Conservation (phyloP, 1,140 invertebrate species). For the Triops cancriformis region DNA sequence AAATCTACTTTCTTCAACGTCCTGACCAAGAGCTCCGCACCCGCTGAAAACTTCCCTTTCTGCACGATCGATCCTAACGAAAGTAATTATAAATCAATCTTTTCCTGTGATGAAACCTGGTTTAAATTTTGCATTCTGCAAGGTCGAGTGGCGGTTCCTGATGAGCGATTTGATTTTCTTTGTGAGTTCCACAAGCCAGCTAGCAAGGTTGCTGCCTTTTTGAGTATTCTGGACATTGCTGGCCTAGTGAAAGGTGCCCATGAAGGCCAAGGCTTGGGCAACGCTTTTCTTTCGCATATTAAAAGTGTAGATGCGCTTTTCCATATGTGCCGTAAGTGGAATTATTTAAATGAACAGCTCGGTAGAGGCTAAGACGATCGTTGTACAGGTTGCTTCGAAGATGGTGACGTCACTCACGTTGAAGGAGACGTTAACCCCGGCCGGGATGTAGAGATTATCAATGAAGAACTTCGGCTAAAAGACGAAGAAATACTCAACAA, state of each 20-base stretch:
- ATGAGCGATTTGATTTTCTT: constrained; percentile 86
- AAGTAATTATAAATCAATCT: constrained; percentile 73
- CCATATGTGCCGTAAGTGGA: constrained; percentile 83
- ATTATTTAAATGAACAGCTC: background rate
- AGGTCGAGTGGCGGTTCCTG: constrained; percentile 97
- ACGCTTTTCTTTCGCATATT: constrained; percentile 97
- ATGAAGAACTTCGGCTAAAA: constrained; percentile 88
- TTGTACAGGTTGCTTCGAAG: constrained; percentile 84
- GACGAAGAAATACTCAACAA: constrained; percentile 77
- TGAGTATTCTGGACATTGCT: constrained; percentile 97
- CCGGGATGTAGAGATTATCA: constrained; percentile 92
- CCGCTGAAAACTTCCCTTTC: constrained; percentile 98
- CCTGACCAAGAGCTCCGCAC: constrained; percentile 87
- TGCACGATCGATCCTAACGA: constrained; percentile 99
- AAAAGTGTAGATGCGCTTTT: constrained; percentile 98
- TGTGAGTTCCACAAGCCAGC: constrained; percentile 88
- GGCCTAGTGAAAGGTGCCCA: constrained; percentile 96
- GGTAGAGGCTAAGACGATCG: constrained; percentile 16
- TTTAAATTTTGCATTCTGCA: constrained; percentile 39
- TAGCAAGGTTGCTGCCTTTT: constrained; percentile 87
- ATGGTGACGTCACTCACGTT: constrained; percentile 95
- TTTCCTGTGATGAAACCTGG: constrained; percentile 20
- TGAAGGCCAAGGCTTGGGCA: constrained; percentile 96
- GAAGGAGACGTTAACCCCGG: constrained; percentile 97
- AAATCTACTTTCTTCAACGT: constrained; percentile 99